Conservation (phyloP, 2,888 invertebrate genomes). For the Ochlodes sylvanus region DNA sequence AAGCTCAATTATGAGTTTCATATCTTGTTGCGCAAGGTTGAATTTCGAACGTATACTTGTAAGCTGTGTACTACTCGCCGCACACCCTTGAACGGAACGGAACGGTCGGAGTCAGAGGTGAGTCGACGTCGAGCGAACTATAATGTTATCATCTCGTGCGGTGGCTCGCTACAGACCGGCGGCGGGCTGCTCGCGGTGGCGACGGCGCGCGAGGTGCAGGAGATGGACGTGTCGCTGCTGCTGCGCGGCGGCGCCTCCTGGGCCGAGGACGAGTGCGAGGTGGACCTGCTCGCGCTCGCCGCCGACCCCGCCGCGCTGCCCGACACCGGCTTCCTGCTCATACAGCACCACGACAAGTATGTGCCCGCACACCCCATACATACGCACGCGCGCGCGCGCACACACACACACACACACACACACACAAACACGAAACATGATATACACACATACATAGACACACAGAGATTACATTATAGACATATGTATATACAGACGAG, state of each 20-base stretch:
- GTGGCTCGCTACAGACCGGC: slow-evolving; percentile 85
- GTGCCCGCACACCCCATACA: slow-evolving; percentile 39
- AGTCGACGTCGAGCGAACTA: no score
- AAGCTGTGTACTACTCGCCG: no score
- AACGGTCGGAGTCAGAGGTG: no score
- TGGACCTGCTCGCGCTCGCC: slow-evolving; percentile 94
- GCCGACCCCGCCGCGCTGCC: slow-evolving; percentile 91
- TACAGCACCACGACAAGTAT: slow-evolving; percentile 89
- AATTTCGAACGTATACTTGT: no score
- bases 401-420: neutral
- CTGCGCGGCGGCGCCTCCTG: slow-evolving; percentile 96
- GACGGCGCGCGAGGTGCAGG: slow-evolving; percentile 98
- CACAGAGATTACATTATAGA: no score
- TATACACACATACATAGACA: no score
- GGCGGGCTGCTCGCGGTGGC: slow-evolving; percentile 95
- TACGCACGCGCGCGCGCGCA: neutral
- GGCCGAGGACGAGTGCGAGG: slow-evolving; percentile 98
- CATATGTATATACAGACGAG: no score
- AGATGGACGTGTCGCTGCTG: slow-evolving; percentile 97
- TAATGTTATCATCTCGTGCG: neutral
- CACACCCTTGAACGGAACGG: no score
- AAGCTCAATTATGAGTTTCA: no score
- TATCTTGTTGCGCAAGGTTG: no score
- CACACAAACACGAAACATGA: neutral
- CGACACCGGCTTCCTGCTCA: slow-evolving; percentile 95